These are phyloP conservation scores for Etheostoma cragini DNA, from an alignment of 2,113 vertebrate species.

Conservation along the genomic window DNA sequence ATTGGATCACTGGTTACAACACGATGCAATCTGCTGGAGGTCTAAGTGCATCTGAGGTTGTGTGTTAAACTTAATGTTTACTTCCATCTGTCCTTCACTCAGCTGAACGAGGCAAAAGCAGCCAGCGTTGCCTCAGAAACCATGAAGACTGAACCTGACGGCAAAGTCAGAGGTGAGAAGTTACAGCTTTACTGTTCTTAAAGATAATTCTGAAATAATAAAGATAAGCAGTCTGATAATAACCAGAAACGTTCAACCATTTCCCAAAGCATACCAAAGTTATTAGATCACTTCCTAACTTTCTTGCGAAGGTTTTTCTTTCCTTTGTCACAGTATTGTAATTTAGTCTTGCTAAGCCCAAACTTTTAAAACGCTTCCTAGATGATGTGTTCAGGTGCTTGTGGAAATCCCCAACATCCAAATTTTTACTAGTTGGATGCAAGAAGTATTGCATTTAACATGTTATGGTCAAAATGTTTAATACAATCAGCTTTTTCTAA, in stretches of 20 bases:
- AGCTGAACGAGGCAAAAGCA: conserved; percentile 90
- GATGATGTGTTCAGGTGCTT: conserved; percentile 5
- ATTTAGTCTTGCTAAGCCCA: not conserved
- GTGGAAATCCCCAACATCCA: not conserved
- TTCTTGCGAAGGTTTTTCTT: conserved; percentile 30
- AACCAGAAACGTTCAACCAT: not conserved
- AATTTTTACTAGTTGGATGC: not conserved
- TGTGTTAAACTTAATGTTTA: conserved; percentile 1
- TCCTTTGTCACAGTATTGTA: conserved; percentile 5
- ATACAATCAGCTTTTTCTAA: too few species aligned
- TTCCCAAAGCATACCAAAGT: not conserved
- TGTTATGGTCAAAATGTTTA: too few species aligned
- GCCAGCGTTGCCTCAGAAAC: conserved; percentile 85
- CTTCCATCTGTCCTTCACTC: conserved; percentile 26
- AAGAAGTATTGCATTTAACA: not conserved
- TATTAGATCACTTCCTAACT: conserved; percentile 40
- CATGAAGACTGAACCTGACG: conserved; percentile 92
- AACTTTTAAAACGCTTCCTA: not conserved
- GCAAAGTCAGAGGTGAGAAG: conserved; percentile 90
- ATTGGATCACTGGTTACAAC: not conserved
- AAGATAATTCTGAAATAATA: not conserved
- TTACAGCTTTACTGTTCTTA: not conserved
- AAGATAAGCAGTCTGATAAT: not conserved
- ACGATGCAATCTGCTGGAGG: accelerated
- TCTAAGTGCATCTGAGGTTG: too few species aligned